Evolutionary conservation across 2,797 vertebrate genomes (phyloP), one percentile per base, ranked within the genome.

Genomic region (Danio albolineatus): DNA sequence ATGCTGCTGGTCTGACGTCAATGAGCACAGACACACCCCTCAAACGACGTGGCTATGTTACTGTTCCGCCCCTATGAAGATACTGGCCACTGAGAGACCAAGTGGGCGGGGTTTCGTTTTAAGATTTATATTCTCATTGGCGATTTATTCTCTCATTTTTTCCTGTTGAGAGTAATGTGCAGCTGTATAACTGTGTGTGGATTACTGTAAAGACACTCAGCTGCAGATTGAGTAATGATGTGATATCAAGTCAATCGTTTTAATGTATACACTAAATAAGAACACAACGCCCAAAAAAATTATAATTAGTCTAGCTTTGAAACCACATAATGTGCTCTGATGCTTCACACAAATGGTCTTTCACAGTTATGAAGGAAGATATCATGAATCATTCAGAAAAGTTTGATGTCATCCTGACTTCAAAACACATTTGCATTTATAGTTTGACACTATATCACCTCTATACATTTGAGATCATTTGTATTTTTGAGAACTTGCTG

Each of bases 141-240:
- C 41, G 64, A 77, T 67, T 59, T 70, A 16, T 59, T 51, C 75
- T 36, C 28, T 48, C 5, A 62, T 8, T 41, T n/a, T 67, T 61
- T 70, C 17, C 66, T 28, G 19, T 53, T 51, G 28, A 21, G 21
- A 48, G 9, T 9, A 46, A 76, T 66, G 44, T 43, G 61, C 62
- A 77, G 51, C 53, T 17, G 14, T 41, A 53, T 6, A 28, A 17
- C 38, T n/a, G 10, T 7, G 4, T 36, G 10, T 39, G 16, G 21
- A 41, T 49, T 38, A 51, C 36, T 51, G 36, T n/a, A 12, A 46
- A 59, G 48, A 21, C 36, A 10, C 13, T 12, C 38, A 28, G 17
- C 59, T 62, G 44, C 59, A 64, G 13, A 16, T 9, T n/a, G 9
- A 38, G 48, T n/a, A 51, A 49, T 49, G 46, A 74, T 51, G 13